A percentile compares a stretch with the other conserved stretches of the same genome.
phyloP scores from a whole-genome alignment of 1,140 invertebrate genomes.

The Nasonia longicornis region DNA sequence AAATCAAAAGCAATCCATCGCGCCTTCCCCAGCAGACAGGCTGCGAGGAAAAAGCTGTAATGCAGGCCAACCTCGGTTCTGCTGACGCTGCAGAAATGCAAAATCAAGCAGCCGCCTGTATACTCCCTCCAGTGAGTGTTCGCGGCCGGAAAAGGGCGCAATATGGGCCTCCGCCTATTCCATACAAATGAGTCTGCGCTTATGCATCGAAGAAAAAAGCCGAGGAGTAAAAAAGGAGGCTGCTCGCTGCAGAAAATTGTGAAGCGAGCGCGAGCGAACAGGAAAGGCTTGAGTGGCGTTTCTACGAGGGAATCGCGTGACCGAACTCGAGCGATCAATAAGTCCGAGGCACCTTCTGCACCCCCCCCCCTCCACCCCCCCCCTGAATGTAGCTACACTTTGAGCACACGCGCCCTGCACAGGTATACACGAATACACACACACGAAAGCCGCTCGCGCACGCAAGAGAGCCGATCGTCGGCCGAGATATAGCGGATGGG shows the following conservation, averaged over 20 bases:
- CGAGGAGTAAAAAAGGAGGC: slow-evolving; percentile 5
- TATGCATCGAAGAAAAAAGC: slow-evolving; percentile 5
- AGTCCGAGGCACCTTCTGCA: slow-evolving; percentile 49
- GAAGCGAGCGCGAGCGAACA: slow-evolving; percentile 46
- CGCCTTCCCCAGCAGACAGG: not conserved
- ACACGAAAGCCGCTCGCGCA: not conserved
- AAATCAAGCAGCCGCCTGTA: not conserved
- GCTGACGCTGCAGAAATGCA: slow-evolving; percentile 22
- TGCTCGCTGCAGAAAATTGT: slow-evolving; percentile 22
- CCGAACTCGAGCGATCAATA: slow-evolving; percentile 66
- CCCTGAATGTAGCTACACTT: not conserved
- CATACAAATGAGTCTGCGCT: slow-evolving; percentile 13
- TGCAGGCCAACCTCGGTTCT: not conserved
- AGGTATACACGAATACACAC: not conserved
- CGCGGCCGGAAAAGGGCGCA: not conserved
- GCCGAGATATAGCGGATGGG: not conserved
- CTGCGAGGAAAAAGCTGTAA: not conserved
- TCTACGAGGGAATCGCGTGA: slow-evolving; percentile 68
- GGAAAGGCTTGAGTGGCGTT: slow-evolving; percentile 67
- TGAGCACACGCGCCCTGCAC: not conserved
- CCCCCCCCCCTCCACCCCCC: not conserved
- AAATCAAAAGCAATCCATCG: not conserved
- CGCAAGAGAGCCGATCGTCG: slow-evolving; percentile 3
- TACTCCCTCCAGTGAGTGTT: not conserved
- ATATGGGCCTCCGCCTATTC: slow-evolving; percentile 3